Base-by-base conservation (phyloP, 2,888 invertebrate species). In the Cryptus armator region DNA sequence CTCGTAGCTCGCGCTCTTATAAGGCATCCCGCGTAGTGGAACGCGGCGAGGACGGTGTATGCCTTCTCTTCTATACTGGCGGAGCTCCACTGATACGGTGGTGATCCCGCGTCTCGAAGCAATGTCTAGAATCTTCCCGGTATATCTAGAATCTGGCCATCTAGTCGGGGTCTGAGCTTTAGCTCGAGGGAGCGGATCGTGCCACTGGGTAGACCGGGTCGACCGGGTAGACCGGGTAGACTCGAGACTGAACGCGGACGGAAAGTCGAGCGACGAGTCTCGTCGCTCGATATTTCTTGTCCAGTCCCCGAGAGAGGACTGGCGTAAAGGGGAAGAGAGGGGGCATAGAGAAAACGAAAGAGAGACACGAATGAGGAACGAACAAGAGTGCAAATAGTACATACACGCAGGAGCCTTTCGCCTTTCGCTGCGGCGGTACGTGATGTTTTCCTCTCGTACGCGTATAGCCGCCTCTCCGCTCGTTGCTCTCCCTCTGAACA, bases 191-290 rank as follows among this genome's bases (percentile, higher is more conserved):
- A 72, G 64, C 9, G n/a, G 75, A 76, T 62, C 76, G 46, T n/a
- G 75, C 79, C 76, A 76, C 83, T 71, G 74, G 75, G 78, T 68
- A 68, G 64, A 81, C 75, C 56, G 62, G 62, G 48, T 9, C n/a
- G 43, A 37, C 37, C 37, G 37, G 37, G 37, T 37, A 37, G 37
- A 37, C 37, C 71, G 68, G 74, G 68, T 70, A 72, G 77, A 79
- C 74, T 9, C 37, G 37, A 37, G 74, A 81, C 70, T 67, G 53
- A 56, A 44, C 53, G 59, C 59, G 44, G 67, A 82, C 79, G 83
- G 74, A 84, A 84, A 84, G 80, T 81, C 84, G 84, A 84, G 84
- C 84, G 80, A 84, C 84, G 84, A 84, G 80, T 77, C 80, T 75
- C 80, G 80, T 80, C 76, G 80, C 59, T 80, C 59, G 84, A 76